phyloP scores from a whole-genome alignment of 2,888 invertebrate species.

The Lasioglossum villosulum region DNA sequence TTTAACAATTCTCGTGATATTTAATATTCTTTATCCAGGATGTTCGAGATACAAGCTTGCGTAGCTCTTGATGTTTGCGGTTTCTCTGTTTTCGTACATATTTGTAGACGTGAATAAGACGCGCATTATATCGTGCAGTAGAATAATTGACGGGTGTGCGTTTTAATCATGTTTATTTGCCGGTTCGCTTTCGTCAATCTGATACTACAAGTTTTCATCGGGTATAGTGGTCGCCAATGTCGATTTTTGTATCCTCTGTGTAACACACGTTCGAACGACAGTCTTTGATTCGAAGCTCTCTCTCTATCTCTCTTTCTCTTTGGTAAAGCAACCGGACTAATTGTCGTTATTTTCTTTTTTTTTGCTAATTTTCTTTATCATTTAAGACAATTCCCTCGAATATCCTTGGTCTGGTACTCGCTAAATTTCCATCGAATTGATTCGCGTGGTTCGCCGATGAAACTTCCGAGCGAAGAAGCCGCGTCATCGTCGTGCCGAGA shows the following conservation, averaged over 20 bases:
- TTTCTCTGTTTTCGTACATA: slow-evolving; percentile 14
- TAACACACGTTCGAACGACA: neutral
- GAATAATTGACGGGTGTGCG: slow-evolving; percentile 77
- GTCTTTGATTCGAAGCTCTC: neutral
- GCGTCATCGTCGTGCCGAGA: slow-evolving; percentile 25
- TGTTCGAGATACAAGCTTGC: slow-evolving; percentile 59
- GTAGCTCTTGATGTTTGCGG: slow-evolving; percentile 31
- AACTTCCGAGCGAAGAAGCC: slow-evolving; percentile 46
- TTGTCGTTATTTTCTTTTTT: neutral
- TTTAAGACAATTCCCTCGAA: neutral
- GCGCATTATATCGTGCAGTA: slow-evolving; percentile 73
- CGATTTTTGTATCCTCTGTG: neutral
- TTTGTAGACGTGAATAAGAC: slow-evolving; percentile 46
- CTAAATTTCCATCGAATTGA: slow-evolving; percentile 45
- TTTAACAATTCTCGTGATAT: slow-evolving; percentile 23
- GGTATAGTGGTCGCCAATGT: slow-evolving; percentile 39
- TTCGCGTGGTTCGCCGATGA: slow-evolving; percentile 32
- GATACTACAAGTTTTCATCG: neutral
- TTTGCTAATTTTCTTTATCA: neutral
- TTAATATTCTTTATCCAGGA: slow-evolving; percentile 46
- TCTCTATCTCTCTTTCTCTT: neutral
- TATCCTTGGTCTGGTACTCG: slow-evolving; percentile 28
- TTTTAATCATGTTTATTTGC: slow-evolving; percentile 34
- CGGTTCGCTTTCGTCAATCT: slow-evolving; percentile 6
- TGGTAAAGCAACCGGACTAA: neutral